Percentiles rank a stretch among this genome's conserved stretches.
These are phyloP conservation scores for Hemiprocne comata DNA, from an alignment of 2,113 vertebrate genomes.

Conservation along the genomic window DNA sequence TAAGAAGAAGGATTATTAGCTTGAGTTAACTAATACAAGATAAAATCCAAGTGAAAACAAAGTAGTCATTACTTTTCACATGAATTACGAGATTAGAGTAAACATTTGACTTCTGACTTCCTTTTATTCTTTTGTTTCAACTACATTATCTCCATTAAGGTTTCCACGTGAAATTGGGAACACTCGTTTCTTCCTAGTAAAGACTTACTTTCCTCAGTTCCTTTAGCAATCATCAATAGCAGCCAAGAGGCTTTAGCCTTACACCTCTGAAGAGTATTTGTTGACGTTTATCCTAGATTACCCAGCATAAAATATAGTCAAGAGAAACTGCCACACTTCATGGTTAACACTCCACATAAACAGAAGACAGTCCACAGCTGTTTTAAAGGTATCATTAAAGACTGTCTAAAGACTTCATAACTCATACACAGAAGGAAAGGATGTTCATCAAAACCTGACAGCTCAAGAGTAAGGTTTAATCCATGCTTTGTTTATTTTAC, in stretches of 20 bases:
- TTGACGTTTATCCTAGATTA: not conserved
- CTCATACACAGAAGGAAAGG: not conserved
- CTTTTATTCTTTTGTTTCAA: not conserved
- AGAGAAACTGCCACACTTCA: not conserved
- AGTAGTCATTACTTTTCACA: not conserved
- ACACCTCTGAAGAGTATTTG: not conserved
- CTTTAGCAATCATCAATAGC: not conserved
- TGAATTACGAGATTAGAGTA: slow-evolving; percentile 19
- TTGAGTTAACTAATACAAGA: not conserved
- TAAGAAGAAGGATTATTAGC: not conserved
- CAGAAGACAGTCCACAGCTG: not conserved
- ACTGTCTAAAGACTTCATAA: not conserved
- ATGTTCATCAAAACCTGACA: not conserved
- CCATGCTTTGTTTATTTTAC: not conserved
- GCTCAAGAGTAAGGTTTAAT: not conserved
- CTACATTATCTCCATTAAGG: not conserved
- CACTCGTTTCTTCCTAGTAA: not conserved
- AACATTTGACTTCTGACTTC: slow-evolving; percentile 18
- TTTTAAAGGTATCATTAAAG: not conserved
- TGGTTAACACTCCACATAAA: not conserved
- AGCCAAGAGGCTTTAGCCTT: not conserved
- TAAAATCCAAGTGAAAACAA: slow-evolving; percentile 28
- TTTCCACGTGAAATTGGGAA: not conserved
- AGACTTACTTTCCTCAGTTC: not conserved
- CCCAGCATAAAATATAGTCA: not conserved